Conservation (phyloP, 2,113 vertebrate species). For the Ranitomeya variabilis region DNA sequence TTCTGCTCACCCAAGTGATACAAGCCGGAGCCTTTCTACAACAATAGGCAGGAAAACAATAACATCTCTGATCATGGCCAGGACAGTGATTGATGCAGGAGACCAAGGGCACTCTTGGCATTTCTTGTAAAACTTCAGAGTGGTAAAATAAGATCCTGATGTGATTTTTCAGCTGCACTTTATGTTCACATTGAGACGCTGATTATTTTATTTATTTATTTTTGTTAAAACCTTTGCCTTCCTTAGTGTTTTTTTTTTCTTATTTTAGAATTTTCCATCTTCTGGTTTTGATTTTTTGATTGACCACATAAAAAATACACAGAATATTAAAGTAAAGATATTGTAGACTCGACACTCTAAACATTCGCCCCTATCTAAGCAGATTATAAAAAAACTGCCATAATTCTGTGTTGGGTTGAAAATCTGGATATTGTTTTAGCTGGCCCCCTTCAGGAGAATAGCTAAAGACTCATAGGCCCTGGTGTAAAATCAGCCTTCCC, state of each 20-base stretch:
- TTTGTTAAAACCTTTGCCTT: not conserved
- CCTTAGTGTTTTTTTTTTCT: not conserved
- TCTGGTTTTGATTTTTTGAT: not conserved
- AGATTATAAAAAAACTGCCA: too few species aligned
- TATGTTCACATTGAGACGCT: not conserved
- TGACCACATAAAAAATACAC: too few species aligned
- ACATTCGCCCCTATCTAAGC: too few species aligned
- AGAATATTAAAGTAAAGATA: too few species aligned
- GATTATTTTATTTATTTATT: not conserved
- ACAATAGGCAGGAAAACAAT: slow-evolving; percentile 54
- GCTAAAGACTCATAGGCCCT: too few species aligned
- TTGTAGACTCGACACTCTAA: too few species aligned
- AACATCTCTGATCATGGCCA: slow-evolving; percentile 18
- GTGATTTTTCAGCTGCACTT: not conserved
- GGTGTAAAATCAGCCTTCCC: too few species aligned
- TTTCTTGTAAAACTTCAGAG: not conserved
- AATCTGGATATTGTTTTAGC: too few species aligned
- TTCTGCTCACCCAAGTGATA: slow-evolving; percentile 41
- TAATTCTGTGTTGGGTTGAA: too few species aligned
- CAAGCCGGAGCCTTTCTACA: slow-evolving; percentile 19
- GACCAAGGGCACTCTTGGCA: slow-evolving; percentile 28
- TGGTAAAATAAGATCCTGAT: slow-evolving; percentile 2
- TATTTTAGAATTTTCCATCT: not conserved
- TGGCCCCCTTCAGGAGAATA: too few species aligned
- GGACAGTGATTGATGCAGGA: slow-evolving; percentile 49